Conservation (phyloP, 2,888 invertebrate species). For the Syrista parreyssii region DNA sequence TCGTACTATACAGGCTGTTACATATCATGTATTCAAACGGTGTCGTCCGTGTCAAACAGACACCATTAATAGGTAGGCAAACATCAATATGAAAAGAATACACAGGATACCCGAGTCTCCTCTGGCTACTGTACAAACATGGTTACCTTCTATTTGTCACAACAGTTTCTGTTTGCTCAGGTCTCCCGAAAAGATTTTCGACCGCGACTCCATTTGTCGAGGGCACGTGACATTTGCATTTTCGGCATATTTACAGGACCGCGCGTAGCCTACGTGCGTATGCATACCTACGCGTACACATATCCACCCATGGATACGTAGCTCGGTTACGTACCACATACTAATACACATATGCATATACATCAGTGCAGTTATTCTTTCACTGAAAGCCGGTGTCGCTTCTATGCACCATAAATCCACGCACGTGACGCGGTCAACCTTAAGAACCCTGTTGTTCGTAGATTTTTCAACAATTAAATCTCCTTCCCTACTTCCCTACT, state of each 20-base stretch:
- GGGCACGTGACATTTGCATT: not conserved
- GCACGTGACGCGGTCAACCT: not conserved
- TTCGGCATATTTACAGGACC: not conserved
- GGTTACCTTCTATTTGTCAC: not conserved
- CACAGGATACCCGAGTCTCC: not conserved
- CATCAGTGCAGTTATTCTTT: not conserved
- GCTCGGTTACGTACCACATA: not conserved
- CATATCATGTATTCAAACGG: not conserved
- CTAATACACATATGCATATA: not conserved
- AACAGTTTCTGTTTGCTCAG: not conserved
- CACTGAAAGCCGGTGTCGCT: not conserved
- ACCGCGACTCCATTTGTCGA: not conserved
- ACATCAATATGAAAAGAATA: not conserved
- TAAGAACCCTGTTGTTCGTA: not conserved
- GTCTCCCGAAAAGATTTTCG: constrained; percentile 4
- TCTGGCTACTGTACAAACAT: not conserved
- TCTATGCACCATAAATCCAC: not conserved
- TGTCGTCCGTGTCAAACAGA: not conserved
- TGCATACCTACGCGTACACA: not conserved
- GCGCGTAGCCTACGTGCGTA: not conserved
- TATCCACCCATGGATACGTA: not conserved
- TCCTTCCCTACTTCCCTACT: no score
- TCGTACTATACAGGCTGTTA: not conserved
- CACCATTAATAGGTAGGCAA: not conserved
- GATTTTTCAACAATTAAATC: not conserved